Conservation (phyloP, 2,888 invertebrate species). For the Noctua pronuba region DNA sequence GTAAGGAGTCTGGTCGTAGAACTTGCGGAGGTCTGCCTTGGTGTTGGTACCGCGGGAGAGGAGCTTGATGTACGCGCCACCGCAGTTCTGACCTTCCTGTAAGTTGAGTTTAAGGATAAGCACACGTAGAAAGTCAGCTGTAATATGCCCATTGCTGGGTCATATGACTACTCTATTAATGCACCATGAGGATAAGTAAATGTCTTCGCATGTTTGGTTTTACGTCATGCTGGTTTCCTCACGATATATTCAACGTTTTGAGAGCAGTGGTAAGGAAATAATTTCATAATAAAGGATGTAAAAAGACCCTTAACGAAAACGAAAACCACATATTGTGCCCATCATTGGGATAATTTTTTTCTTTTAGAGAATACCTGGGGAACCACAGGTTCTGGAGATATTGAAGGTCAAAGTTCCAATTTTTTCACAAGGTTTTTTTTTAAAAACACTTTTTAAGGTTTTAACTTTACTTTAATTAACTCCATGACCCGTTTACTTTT, state of each 20-base stretch:
- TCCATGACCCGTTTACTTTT: too few relatives aligned
- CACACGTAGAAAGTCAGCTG: neutral
- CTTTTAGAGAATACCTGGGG: too few relatives aligned
- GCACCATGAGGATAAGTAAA: neutral
- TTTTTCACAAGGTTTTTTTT: too few relatives aligned
- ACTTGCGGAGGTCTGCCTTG: conserved; percentile 93
- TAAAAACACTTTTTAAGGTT: too few relatives aligned
- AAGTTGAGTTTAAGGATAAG: neutral
- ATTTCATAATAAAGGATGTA: too few relatives aligned
- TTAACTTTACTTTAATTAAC: too few relatives aligned
- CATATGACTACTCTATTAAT: neutral
- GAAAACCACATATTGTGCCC: too few relatives aligned
- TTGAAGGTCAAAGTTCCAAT: too few relatives aligned
- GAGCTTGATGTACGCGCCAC: conserved; percentile 99
- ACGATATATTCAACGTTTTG: neutral
- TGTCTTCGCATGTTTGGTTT: neutral
- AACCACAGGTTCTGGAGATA: too few relatives aligned
- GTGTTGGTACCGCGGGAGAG: conserved; percentile 93
- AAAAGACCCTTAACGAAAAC: too few relatives aligned
- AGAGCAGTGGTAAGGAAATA: neutral
- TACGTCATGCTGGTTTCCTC: neutral
- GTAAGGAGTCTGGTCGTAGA: conserved; percentile 99
- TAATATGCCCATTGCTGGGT: neutral
- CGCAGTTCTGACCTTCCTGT: conserved; percentile 99
- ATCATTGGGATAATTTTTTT: too few relatives aligned